Conservation (phyloP, 2,888 invertebrate genomes). For the Noctua fimbriata region DNA sequence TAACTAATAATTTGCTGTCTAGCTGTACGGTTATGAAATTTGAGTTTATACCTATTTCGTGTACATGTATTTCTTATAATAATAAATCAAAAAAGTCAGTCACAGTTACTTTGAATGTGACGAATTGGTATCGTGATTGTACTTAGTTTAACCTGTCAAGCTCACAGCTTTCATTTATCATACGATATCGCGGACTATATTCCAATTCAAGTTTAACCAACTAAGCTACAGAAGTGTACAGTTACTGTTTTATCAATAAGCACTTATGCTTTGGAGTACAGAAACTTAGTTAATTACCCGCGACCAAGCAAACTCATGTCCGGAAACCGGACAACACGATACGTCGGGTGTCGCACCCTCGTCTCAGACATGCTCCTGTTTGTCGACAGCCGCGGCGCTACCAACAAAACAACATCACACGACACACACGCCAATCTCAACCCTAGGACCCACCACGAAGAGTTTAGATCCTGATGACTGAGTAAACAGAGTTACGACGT, state of each 20-base stretch:
- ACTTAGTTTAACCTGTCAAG: slow-evolving; percentile 46
- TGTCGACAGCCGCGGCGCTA: slow-evolving; percentile 68
- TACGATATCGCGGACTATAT: slow-evolving; percentile 13
- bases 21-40: slow-evolving; percentile 51
- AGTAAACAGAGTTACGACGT: slow-evolving; percentile 67
- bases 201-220: slow-evolving; percentile 29
- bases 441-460: slow-evolving; percentile 67
- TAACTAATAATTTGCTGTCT: slow-evolving; percentile 59
- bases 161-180: slow-evolving; percentile 39
- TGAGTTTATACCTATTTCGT: slow-evolving; percentile 14
- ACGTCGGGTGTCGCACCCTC: slow-evolving; percentile 85
- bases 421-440: slow-evolving; percentile 56
- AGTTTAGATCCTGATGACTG: slow-evolving; percentile 65
- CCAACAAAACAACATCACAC: slow-evolving; percentile 60
- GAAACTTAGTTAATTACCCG: slow-evolving; percentile 89
- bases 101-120: slow-evolving; percentile 48
- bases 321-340: slow-evolving; percentile 90
- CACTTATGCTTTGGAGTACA: slow-evolving; percentile 70
- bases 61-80: slow-evolving; percentile 26
- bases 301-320: slow-evolving; percentile 79
- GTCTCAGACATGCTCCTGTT: slow-evolving; percentile 83
- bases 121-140: slow-evolving; percentile 45
- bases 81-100: slow-evolving; percentile 52
- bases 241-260: slow-evolving; percentile 66
- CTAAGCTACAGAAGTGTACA: slow-evolving; percentile 20